Base-by-base conservation (phyloP, 2,797 vertebrate genomes). In the Salmo trutta region DNA sequence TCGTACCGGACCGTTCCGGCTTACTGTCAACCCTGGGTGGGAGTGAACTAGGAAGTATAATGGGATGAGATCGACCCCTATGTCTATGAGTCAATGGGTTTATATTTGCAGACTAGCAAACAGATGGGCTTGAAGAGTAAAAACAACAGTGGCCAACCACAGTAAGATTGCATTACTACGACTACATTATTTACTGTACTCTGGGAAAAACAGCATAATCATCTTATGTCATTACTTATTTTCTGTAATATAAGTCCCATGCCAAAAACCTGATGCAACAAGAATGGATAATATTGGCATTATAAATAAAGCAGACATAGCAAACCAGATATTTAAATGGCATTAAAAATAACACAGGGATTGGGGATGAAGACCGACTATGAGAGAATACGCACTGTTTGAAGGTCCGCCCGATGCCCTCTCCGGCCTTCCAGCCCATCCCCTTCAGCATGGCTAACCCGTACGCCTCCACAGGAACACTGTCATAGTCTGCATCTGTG, bases 381-480 rank as follows among this genome's bases (percentile, higher is more conserved):
- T 29, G 64, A 21, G 14, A 72, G 36, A 52, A n/a, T 69, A 92
- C 96, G 94, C 87, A 98, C 96, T 96, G 94, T 91, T 96, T 96
- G 85, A 97, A 97, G 29, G 96, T 97, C 33, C 88, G 91, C 21
- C 97, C 97, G 0, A 98, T 96, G 74, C 97, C 97, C 79, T 96
- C 92, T 8, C 83, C 94, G 80, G 93, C 93, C 74, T 93, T 97
- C 96, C 97, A 98, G 77, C 97, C 97, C 97, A 97, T 97, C 66
- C 97, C 97, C 85, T 94, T 95, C 77, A 98, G 87, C 95, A 98
- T 96, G 24, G 97, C 97, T 41, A 97, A 62, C 51, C 96, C 97
- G 14, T 96, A 98, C 17, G 95, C 95, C 77, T 95, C 92, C 76
- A 98, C 95, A 0, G 97, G 96, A 62, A 98, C 89, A 0, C 77